These are phyloP conservation scores for roundworm (Caenorhabditis elegans) DNA, from an alignment of 1,140 invertebrate genomes.

Conservation along the genomic window DNA sequence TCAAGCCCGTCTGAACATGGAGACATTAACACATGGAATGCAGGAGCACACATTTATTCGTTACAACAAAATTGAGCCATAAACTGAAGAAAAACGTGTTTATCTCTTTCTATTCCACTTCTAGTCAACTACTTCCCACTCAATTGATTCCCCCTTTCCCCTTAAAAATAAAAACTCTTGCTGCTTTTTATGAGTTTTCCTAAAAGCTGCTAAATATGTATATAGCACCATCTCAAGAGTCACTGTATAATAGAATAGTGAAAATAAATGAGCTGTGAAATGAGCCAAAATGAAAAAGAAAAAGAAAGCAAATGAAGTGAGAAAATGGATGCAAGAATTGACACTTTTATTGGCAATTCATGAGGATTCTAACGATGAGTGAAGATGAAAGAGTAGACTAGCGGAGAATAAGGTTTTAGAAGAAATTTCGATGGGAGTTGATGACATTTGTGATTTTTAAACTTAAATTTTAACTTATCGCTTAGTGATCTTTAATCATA, in stretches of 20 bases:
- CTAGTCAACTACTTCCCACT: no score
- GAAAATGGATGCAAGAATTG: neutral
- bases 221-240: no score
- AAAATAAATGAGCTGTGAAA: constrained; percentile 9
- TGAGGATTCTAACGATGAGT: neutral
- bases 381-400: neutral
- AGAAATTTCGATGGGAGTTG: no score
- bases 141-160: neutral
- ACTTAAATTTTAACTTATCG: no score
- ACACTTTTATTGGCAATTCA: constrained; percentile 4
- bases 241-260: neutral
- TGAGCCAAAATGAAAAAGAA: neutral
- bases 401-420: no score
- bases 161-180: no score
- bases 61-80: constrained; percentile 56
- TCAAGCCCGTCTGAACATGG: constrained; percentile 59
- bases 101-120: neutral
- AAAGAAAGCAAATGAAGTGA: neutral
- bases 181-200: neutral
- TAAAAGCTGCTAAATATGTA: no score
- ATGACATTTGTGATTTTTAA: no score
- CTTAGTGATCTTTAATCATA: no score
- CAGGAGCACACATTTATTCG: constrained; percentile 62
- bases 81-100: neutral
- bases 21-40: constrained; percentile 61